Base-by-base conservation (phyloP, 2,113 vertebrate genomes). In the Aix galericulata region DNA sequence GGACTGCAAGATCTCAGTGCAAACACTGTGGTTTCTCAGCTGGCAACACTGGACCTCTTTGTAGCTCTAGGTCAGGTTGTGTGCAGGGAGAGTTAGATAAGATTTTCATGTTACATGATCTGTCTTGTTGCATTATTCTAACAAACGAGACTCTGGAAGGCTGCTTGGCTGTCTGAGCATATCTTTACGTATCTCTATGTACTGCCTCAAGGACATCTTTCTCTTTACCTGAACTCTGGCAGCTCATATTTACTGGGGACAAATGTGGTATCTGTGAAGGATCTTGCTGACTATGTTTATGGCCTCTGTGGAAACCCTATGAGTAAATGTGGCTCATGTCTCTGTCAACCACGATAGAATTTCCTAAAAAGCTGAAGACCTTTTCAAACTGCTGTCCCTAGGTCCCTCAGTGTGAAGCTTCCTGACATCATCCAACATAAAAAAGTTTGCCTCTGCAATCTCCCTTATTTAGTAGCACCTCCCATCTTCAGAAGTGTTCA, bases 121-220 rank as follows among this genome's bases (percentile, higher is more conserved):
- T 80, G 66, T 75, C 86, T 87, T 68, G 71, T 78, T 93, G 85
- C 88, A 81, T 95, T 94, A 96, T 91, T 91, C 66, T 92, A 95
- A 85, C 44, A 86, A 83, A 96, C 91, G n/a, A 75, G 72, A 83
- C 16, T 15, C 53, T 78, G 74, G 40, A 92, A 89, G 89, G 29
- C 6, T 2, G 5, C n/a, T 67, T 78, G 40, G 48, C 72, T 75
- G 15, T 84, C 56, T 78, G 36, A 42, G 48, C 48, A 50, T 50
- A 50, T 25, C 48, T 50, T 42, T 56, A 20, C 66, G 71, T 82
- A 29, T 56, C 74, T 82, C 48, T 26, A 1, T 74, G 42, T 18
- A 81, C 62, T 44, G 56, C 32, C 29, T 69, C 44, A 68, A 76
- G 31, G 66, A 50, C n/a, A 44, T 55, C 62, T 68, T 46, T 68